Evolutionary conservation across 1,140 invertebrate species (phyloP).

Genomic region (Tenebrio molitor): DNA sequence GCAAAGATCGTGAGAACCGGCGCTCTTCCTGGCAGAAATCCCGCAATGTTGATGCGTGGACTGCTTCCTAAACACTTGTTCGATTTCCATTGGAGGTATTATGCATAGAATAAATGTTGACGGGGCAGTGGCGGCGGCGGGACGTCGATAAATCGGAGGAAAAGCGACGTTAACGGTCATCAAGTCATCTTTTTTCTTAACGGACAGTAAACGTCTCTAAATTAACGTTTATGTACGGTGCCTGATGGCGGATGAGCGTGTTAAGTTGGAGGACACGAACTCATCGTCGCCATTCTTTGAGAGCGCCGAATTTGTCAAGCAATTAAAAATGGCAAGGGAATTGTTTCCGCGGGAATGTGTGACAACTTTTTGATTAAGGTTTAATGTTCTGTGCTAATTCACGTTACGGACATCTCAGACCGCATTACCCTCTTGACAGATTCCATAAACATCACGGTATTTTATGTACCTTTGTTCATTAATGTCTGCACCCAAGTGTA

Average conservation of each 20-base stretch:
- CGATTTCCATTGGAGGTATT: conserved; percentile 2
- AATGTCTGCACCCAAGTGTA: conserved; percentile 28
- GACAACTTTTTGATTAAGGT: conserved; percentile 18
- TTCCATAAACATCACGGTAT: conserved; percentile 22
- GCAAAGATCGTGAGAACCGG: conserved; percentile 51
- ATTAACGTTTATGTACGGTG: conserved; percentile 17
- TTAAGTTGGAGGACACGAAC: conserved; percentile 10
- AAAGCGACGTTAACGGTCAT: conserved; percentile 16
- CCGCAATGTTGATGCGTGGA: conserved; percentile 48
- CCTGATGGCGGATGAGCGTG: conserved; percentile 28
- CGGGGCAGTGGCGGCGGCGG: conserved; percentile 4
- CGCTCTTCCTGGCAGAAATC: conserved; percentile 48
- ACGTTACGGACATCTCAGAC: neutral
- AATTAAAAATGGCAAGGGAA: conserved; percentile 1
- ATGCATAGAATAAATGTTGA: neutral
- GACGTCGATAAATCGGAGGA: conserved; percentile 21
- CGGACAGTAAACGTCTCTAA: neutral
- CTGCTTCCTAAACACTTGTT: conserved; percentile 39
- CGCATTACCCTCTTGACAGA: conserved; percentile 17
- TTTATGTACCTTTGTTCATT: conserved; percentile 38
- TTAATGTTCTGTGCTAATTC: conserved; percentile 10
- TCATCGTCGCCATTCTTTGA: conserved; percentile 8
- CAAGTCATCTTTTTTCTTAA: conserved; percentile 21
- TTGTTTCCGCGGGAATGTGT: conserved; percentile 2
- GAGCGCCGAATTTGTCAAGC: conserved; percentile 32